Percentiles rank a stretch among this genome's conserved stretches.
Evolutionary conservation across 2,888 invertebrate genomes (phyloP).

Genomic region (Ornithoptera alexandrae): DNA sequence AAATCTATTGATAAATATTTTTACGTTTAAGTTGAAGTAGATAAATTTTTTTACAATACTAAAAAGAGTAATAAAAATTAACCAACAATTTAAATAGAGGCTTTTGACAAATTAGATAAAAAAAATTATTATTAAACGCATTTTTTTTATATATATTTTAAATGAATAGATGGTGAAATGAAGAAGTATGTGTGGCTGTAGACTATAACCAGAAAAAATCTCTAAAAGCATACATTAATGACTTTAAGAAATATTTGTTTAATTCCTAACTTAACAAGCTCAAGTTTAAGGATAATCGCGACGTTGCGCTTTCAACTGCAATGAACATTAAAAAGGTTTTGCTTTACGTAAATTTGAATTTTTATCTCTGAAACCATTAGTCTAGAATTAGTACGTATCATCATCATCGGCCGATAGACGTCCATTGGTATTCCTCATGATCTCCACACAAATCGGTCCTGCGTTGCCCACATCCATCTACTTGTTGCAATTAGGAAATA

Average conservation of each 20-base stretch:
- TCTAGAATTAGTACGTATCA: too few relatives aligned
- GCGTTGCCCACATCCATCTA: background rate
- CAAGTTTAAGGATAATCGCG: background rate
- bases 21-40: background rate
- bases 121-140: too few relatives aligned
- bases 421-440: background rate
- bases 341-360: background rate
- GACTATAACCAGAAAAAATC: too few relatives aligned
- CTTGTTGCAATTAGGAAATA: too few relatives aligned
- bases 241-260: background rate
- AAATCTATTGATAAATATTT: background rate
- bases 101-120: too few relatives aligned
- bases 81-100: too few relatives aligned
- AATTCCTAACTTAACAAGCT: background rate
- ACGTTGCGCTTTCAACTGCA: background rate
- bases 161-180: too few relatives aligned
- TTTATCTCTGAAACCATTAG: background rate
- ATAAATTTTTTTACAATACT: background rate
- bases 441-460: background rate
- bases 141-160: too few relatives aligned
- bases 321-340: background rate
- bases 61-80: background rate
- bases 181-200: too few relatives aligned
- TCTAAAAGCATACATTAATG: background rate
- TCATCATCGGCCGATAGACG: background rate